phyloP scores from a whole-genome alignment of 2,888 invertebrate species.

The Hirtodrosophila duncani region DNA sequence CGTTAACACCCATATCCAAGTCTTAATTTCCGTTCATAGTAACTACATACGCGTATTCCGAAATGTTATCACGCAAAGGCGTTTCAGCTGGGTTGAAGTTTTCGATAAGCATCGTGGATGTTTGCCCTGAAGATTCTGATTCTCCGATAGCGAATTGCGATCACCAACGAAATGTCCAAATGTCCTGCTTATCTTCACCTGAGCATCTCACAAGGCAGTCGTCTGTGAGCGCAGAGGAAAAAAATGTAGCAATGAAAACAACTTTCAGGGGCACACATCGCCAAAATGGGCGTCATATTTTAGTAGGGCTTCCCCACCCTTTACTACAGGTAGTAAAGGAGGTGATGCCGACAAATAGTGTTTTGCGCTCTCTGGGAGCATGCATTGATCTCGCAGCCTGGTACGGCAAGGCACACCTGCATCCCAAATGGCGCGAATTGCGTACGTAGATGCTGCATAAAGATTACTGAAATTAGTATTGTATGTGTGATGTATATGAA shows the following conservation, averaged over 20 bases:
- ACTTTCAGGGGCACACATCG: constrained; percentile 42
- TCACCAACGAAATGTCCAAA: background rate
- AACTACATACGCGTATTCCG: constrained; percentile 35
- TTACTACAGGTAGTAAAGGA: too few species aligned
- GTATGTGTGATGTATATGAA: constrained; percentile 24
- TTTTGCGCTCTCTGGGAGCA: too few species aligned
- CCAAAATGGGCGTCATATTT: constrained; percentile 52
- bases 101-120: constrained; percentile 62
- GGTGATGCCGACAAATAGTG: too few species aligned
- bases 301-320: too few species aligned
- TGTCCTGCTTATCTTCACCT: constrained; percentile 42
- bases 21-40: constrained; percentile 18
- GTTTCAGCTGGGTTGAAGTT: constrained; percentile 35
- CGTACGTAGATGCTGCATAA: constrained; percentile 63
- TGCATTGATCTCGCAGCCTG: constrained; percentile 59
- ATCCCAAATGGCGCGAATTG: constrained; percentile 48
- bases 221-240: constrained; percentile 28
- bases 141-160: constrained; percentile 25
- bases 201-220: constrained; percentile 26
- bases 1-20: constrained; percentile 54
- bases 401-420: constrained; percentile 30
- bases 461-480: too few species aligned
- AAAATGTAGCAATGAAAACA: constrained; percentile 33
- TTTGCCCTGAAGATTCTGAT: too few species aligned
- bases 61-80: constrained; percentile 68